Evolutionary conservation across 2,797 vertebrate species (phyloP), one percentile per base, ranked within the genome.

Genomic region (Phataginus tricuspis): DNA sequence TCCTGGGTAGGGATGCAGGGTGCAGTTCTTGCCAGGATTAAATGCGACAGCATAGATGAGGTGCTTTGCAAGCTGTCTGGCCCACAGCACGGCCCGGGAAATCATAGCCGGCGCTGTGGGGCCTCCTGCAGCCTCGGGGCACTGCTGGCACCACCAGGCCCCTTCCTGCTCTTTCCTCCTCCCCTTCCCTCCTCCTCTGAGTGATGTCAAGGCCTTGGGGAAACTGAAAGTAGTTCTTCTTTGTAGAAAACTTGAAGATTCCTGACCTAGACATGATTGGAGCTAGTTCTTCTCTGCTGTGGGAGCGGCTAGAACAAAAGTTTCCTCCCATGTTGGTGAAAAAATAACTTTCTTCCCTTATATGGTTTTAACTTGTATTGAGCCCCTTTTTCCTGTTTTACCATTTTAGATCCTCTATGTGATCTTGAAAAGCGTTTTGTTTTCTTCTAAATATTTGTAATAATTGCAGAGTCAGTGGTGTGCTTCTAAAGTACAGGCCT

Each of bases 271-370:
- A 79, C 61, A 90, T 42, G 79, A 95, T 68, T 78, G 91, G 72
- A 89, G 34, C 42, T 82, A 27, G 31, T 89, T 72, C 69, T 82
- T 78, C 82, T 94, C 68, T 83, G 78, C 89, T 29, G 7, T 87
- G 68, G 79, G 59, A 79, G 92, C 92, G 34, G 10, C 82, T 74
- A 71, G 39, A 80, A 77, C 51, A 91, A 59, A 42, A 74, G 63
- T 77, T 96, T 90, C 74, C 83, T 92, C 72, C 55, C 61, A 39
- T 80, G 59, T 63, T 93, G 55, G 80, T 53, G 86, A 92, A 92
- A 95, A 96, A 96, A 95, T 83, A 88, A 69, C 86, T 96, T 95
- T 55, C 66, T 96, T 96, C 51, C 94, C 95, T 96, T 96, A 96
- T 78, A 96, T 93, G 96, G 94, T 69, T 96, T 96, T 86, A 84